phyloP scores from a whole-genome alignment of 2,113 vertebrate species.

The Pomatostomus ruficeps region DNA sequence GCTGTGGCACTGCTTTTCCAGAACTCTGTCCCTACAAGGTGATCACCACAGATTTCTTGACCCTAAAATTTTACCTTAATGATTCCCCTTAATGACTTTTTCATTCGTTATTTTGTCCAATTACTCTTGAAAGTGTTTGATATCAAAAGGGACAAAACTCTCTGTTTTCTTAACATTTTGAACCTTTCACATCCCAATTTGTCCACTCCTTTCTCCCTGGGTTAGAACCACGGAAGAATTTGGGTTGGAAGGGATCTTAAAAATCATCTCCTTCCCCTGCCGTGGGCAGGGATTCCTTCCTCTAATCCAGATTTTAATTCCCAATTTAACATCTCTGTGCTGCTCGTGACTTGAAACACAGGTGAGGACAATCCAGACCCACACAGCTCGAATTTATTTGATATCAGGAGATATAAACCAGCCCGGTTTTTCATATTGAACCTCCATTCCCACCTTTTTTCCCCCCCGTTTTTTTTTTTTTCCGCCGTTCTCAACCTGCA shows the following conservation, averaged over 20 bases:
- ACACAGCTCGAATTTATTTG: background rate
- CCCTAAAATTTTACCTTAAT: background rate
- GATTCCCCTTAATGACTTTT: background rate
- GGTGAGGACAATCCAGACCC: background rate
- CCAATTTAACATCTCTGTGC: background rate
- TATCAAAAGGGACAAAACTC: background rate
- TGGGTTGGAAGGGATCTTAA: background rate
- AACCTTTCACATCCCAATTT: background rate
- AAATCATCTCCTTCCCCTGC: background rate
- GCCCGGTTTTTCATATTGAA: background rate
- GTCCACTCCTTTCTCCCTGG: background rate
- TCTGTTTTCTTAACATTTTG: background rate
- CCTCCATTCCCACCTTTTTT: background rate
- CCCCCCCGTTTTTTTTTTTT: background rate
- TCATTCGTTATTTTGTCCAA: background rate
- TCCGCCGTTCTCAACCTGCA: background rate
- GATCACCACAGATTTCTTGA: background rate
- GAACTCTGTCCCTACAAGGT: background rate
- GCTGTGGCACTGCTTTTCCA: background rate
- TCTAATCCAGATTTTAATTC: background rate
- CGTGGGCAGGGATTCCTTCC: background rate
- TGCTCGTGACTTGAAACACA: background rate
- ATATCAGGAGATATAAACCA: background rate
- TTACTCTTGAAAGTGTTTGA: background rate
- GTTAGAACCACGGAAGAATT: background rate